Evolutionary conservation across 2,888 invertebrate species (phyloP), one percentile per base, ranked within the genome.

Genomic region (Acleris holmiana): DNA sequence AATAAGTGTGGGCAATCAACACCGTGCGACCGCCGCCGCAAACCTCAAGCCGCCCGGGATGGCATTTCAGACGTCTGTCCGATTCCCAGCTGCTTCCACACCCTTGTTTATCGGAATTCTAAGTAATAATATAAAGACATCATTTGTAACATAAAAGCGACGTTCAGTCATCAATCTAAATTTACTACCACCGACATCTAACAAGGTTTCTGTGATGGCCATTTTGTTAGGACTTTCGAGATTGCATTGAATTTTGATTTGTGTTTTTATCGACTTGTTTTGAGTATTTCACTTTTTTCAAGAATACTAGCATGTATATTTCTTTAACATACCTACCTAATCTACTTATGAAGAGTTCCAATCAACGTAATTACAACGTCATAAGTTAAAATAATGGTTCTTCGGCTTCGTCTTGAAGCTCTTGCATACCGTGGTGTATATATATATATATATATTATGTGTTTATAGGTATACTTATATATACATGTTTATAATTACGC

Each of bases 11-110:
- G 69, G 72, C 73, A 76, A 78, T 77, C 76, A 76, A 80, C 75
- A 79, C 69, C 73, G 66, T 47, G 73, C 68, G 63, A 66, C 63
- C 64, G 77, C 83, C 82, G 71, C 84, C 81, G 68, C 83, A 79
- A 75, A 73, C 81, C 84, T 76, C 79, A 73, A 73, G 69, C 69
- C 69, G 61, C 74, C 64, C 68, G 61, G 73, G 70, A 74, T 80
- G 71, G 69, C 71, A 76, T 79, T 75, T 73, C 76, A 77, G 73
- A 74, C 75, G 73, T 71, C 69, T 72, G 75, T 73, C 76, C 71
- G 69, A 68, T 71, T 61, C 57, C 21, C 65, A 66, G 29, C 66
- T 66, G 50, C 44, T 29, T 61, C 46, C 53, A 25, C 35, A 46
- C 46, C 64, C 53, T 44, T 54, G 64, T 64, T 59, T 47, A 64